Evolutionary conservation across 2,888 invertebrate genomes (phyloP).

Genomic region (Pandemis heparana): DNA sequence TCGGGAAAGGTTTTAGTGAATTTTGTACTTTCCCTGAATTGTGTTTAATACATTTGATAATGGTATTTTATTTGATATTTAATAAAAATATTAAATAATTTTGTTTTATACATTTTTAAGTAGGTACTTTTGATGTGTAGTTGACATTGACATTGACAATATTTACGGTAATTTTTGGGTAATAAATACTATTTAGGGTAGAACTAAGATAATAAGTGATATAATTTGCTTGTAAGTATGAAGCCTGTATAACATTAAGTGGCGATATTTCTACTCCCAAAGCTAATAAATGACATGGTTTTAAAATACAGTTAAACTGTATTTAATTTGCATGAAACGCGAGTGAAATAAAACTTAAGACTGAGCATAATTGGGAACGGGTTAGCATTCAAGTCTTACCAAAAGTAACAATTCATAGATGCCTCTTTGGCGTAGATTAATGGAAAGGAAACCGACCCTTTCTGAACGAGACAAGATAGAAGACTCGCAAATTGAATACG

Average conservation of each 20-base stretch:
- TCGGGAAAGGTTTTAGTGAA: constrained; percentile 58
- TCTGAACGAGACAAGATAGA: constrained; percentile 6
- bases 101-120: constrained; percentile 7
- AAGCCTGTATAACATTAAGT: not conserved
- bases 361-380: not conserved
- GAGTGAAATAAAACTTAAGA: not conserved
- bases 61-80: too few relatives aligned
- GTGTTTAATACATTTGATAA: not conserved
- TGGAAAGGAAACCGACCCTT: constrained; percentile 24
- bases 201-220: not conserved
- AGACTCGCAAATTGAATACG: constrained; percentile 18
- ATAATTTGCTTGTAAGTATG: not conserved
- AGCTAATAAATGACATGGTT: not conserved
- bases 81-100: too few relatives aligned
- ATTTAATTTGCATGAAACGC: not conserved
- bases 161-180: not conserved
- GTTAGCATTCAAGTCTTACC: constrained; percentile 17
- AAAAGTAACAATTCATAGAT: constrained; percentile 27
- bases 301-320: not conserved
- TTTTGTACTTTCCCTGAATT: constrained; percentile 56
- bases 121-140: not conserved
- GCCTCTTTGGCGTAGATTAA: constrained; percentile 20
- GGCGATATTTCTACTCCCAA: not conserved
- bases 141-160: too few relatives aligned
- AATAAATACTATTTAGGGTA: not conserved